Conservation (phyloP, 2,888 invertebrate species). For the Acleris laterana region DNA sequence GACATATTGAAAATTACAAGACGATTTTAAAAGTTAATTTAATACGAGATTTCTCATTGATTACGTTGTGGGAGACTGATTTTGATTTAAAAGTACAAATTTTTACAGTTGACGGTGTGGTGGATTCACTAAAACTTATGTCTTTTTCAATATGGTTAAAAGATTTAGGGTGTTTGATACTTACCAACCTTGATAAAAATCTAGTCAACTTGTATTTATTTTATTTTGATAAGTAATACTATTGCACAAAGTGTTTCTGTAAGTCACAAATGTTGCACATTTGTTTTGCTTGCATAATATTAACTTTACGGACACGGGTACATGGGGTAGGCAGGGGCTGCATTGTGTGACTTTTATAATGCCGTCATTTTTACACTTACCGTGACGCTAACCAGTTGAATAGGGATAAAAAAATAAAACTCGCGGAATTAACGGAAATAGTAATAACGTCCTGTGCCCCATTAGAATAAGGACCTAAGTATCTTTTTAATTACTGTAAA, state of each 20-base stretch:
- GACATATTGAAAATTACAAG: slow-evolving; percentile 6
- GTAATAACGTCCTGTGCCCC: too few species aligned
- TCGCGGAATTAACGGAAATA: too few species aligned
- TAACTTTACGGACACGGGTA: background rate
- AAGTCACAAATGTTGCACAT: slow-evolving; percentile 7
- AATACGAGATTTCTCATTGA: background rate
- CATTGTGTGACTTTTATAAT: too few species aligned
- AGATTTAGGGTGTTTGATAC: background rate
- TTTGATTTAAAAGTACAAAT: slow-evolving; percentile 30
- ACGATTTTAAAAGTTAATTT: background rate
- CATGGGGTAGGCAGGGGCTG: background rate
- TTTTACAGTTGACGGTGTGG: slow-evolving; percentile 2
- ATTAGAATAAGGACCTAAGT: too few species aligned
- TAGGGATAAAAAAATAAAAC: too few species aligned
- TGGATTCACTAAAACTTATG: background rate
- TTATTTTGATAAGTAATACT: background rate
- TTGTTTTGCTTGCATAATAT: slow-evolving; percentile 10
- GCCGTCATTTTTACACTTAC: too few species aligned
- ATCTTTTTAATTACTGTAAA: too few species aligned
- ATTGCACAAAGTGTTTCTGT: slow-evolving; percentile 20
- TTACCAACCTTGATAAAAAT: background rate
- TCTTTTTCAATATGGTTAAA: background rate
- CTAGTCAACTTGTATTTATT: slow-evolving; percentile 20
- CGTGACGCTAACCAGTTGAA: too few species aligned
- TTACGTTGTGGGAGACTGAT: slow-evolving; percentile 24